Evolutionary conservation across 2,888 invertebrate species (phyloP).

Genomic region (Micoletzkya japonica): DNA sequence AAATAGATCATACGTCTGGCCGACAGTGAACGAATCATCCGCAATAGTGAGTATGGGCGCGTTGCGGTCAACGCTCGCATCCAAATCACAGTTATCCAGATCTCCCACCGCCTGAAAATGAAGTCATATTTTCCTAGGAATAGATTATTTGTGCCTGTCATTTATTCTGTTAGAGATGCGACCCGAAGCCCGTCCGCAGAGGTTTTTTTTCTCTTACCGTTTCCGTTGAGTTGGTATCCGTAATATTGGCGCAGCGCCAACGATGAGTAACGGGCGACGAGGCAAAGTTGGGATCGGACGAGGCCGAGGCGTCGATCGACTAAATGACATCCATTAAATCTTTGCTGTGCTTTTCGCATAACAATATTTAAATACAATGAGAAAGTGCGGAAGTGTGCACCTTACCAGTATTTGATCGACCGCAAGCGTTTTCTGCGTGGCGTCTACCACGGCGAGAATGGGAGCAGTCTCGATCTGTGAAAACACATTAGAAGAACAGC

Average conservation of each 20-base stretch:
- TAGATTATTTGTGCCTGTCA: too few relatives aligned
- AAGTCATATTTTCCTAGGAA: too few relatives aligned
- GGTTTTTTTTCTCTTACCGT: too few relatives aligned
- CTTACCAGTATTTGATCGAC: slow-evolving; percentile 2
- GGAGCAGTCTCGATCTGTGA: slow-evolving; percentile 5
- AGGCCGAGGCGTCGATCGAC: slow-evolving; percentile 6
- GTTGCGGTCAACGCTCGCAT: not conserved
- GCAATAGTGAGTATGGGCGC: slow-evolving; percentile 2
- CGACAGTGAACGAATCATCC: not conserved
- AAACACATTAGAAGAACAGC: not conserved
- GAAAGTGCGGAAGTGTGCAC: not conserved
- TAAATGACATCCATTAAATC: not conserved
- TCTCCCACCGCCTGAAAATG: too few relatives aligned
- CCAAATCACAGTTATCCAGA: too few relatives aligned
- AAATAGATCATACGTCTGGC: too few relatives aligned
- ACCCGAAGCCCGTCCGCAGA: too few relatives aligned
- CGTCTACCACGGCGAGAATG: slow-evolving; percentile 5
- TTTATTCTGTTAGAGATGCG: too few relatives aligned
- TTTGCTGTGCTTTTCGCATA: not conserved
- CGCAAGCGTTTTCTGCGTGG: slow-evolving; percentile 2
- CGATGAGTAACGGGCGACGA: not conserved
- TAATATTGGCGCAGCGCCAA: slow-evolving; percentile 11
- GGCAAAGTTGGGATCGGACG: slow-evolving; percentile 18
- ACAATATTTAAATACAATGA: not conserved
- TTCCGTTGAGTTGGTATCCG: not conserved